Base-by-base conservation (phyloP, 30 jellyfish, hydroid and myxozoan genomes). In the Haliclystus octoradiatus region DNA sequence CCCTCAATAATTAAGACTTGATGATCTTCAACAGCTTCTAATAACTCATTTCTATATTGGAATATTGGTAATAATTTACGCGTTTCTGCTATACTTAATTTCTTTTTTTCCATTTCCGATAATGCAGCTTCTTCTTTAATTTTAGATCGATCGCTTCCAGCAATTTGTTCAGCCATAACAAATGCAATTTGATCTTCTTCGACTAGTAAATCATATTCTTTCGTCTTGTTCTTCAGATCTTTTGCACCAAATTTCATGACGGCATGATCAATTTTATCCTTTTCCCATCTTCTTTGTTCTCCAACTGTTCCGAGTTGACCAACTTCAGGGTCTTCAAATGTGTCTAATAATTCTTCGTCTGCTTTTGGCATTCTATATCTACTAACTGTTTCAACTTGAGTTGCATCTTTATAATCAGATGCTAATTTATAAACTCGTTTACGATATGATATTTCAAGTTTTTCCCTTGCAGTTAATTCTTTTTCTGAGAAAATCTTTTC, bases 271-370 rank as follows among this genome's bases (percentile, higher is more conserved):
- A 92, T n/a, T 60, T 92, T 92, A 29, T 92, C 74, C 50, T 92
- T 94, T 68, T 92, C 99, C 96, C 96, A 84, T 30, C 95, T 82
- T 47, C 78, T 94, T 76, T 84, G 99, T 57, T 92, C 99, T 30
- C 86, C 50, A 70, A 91, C 73, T 63, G 53, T 71, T 2, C 92
- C 94, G 22, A 79, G 89, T 28, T 84, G 96, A 31, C 70, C 75
- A 1, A 70, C 79, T n/a, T 73, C 79, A 24, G 78, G 94, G 14
- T 92, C 96, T 26, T 72, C 95, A 69, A 92, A 80, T 31, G 90
- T 83, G 61, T 92, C 99, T 33, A 79, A 47, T 29, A 74, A 51
- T n/a, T 80, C 95, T 34, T 72, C 87, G 62, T 84, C 93, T 71
- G 83, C 99, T 62, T 89, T 84, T 31, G 99, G 99, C 93, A 92